These are phyloP conservation scores for Romanogobio albipinnatus DNA, from an alignment of 2,113 vertebrate species.

Conservation along the genomic window DNA sequence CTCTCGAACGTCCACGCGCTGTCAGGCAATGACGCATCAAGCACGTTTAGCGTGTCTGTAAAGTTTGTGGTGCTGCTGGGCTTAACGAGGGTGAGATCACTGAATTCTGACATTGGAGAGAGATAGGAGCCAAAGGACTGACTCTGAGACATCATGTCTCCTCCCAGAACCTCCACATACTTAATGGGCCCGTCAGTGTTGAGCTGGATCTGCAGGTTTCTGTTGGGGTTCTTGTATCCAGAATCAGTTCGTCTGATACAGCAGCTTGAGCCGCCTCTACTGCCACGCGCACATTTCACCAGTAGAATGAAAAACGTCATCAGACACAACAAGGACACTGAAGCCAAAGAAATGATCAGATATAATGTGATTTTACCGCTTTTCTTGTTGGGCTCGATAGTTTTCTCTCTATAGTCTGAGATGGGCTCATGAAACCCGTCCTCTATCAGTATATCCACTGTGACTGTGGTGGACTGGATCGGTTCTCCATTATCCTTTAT, in stretches of 20 bases:
- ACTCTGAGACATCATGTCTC: slow-evolving; percentile 63
- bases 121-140: slow-evolving; percentile 70
- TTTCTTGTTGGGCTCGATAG: slow-evolving; percentile 62
- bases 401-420: slow-evolving; percentile 65
- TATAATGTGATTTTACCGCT: slow-evolving; percentile 67
- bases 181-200: slow-evolving; percentile 72
- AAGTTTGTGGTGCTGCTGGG: slow-evolving; percentile 55
- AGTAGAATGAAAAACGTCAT: not conserved
- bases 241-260: slow-evolving; percentile 50
- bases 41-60: slow-evolving; percentile 46
- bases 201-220: slow-evolving; percentile 71
- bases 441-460: slow-evolving; percentile 74
- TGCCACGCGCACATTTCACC: slow-evolving; percentile 37
- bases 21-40: slow-evolving; percentile 59
- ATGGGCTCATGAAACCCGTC: slow-evolving; percentile 70
- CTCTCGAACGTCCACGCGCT: slow-evolving; percentile 56
- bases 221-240: slow-evolving; percentile 65
- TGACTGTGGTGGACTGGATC: slow-evolving; percentile 70
- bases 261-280: slow-evolving; percentile 43
- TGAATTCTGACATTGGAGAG: slow-evolving; percentile 69
- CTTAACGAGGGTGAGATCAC: slow-evolving; percentile 71
- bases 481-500: slow-evolving; percentile 75
- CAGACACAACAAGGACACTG: slow-evolving; percentile 47
- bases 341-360: slow-evolving; percentile 57
- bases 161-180: slow-evolving; percentile 71